Base-by-base conservation (phyloP, 2,113 vertebrate genomes). In the Archocentrus centrarchus region DNA sequence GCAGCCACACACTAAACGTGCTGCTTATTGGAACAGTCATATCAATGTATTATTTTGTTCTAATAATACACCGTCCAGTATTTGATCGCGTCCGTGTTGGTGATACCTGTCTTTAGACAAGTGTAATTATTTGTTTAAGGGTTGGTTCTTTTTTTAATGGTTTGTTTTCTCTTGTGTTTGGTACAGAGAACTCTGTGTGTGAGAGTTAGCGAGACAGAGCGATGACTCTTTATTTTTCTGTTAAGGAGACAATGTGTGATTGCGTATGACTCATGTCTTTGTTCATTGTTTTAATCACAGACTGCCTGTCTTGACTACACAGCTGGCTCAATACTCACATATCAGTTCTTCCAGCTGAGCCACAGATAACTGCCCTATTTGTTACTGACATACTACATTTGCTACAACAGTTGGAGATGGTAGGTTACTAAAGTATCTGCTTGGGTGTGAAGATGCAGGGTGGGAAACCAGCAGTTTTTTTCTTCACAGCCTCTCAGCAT, bases 211-310 rank as follows among this genome's bases (percentile, higher is more conserved):
- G 44, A 17, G 60, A 41, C 64, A 59, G 79, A 86, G 87, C 62
- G 57, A 89, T 88, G 87, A 91, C 77, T 91, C 81, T 75, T 84
- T 86, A 84, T 61, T 80, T 91, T 89, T 92, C 55, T 89, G 87
- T 89, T 76, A 91, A 90, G 41, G 86, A 93, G 75, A 82, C 89
- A 79, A 81, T 92, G 92, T 93, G 86, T 91, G 81, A 89, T 61
- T 58, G 78, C 86, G 68, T 86, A 44, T 94, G 94, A 95, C 85
- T 95, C 93, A 94, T 75, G 88, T 90, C 93, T 92, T 94, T 96
- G 95, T 96, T 82, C 76, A 93, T 95, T 95, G 94, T 96, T 89
- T 64, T 59, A 68, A 80, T 81, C 81, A 89, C 89, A 89, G 79
- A 59, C 77, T 47, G 84, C 58, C 78, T 85, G 80, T 90, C 83